Evolutionary conservation across 1,140 invertebrate genomes (phyloP).

Genomic region (Idris sp.): DNA sequence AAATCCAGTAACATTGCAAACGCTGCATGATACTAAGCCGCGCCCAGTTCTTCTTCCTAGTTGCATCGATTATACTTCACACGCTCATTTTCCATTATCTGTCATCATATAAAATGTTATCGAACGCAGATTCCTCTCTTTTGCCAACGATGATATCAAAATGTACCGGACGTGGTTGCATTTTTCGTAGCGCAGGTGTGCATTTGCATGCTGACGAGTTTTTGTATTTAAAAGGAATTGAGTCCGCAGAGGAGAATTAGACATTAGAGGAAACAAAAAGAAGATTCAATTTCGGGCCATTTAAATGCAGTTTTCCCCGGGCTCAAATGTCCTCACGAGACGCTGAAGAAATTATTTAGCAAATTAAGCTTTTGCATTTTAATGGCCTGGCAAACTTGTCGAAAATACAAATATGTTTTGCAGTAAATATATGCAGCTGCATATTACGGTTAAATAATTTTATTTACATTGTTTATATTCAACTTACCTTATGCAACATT

Average conservation of each 20-base stretch:
- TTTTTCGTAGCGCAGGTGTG: neutral
- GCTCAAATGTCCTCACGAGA: neutral
- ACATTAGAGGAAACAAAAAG: slow-evolving; percentile 9
- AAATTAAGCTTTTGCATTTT: no score
- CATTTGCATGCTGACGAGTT: slow-evolving; percentile 35
- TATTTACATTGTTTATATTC: no score
- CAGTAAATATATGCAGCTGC: no score
- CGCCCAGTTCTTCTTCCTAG: slow-evolving; percentile 21
- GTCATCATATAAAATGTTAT: slow-evolving; percentile 19
- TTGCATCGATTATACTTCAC: slow-evolving; percentile 37
- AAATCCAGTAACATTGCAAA: slow-evolving; percentile 43
- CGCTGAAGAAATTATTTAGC: neutral
- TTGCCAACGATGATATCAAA: no score
- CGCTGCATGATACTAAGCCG: slow-evolving; percentile 33
- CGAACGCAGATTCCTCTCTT: no score
- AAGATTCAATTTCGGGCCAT: slow-evolving; percentile 5
- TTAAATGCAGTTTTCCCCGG: slow-evolving; percentile 3
- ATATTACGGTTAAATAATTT: no score
- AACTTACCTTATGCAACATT: no score
- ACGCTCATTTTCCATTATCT: slow-evolving; percentile 48
- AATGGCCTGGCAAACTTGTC: no score
- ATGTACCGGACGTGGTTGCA: no score
- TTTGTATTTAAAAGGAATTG: slow-evolving; percentile 22
- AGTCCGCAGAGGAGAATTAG: slow-evolving; percentile 7
- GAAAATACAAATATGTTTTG: no score